A percentile compares a stretch with the other conserved stretches of the same genome.
phyloP scores from a whole-genome alignment of 2,888 invertebrate genomes.

The Lobophora halterata region DNA sequence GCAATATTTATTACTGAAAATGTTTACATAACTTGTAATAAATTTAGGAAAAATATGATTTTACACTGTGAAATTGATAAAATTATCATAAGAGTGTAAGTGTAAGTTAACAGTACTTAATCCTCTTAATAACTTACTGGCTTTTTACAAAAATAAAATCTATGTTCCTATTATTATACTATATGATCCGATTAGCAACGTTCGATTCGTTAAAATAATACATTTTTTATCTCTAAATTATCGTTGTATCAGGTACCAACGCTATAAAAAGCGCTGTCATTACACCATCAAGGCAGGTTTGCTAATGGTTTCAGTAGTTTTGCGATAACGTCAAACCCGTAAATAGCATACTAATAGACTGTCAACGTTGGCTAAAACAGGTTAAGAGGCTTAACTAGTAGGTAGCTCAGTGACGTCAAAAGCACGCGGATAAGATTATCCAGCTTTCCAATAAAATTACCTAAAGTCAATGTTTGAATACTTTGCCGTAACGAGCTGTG shows the following conservation, averaged over 20 bases:
- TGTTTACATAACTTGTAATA: background rate
- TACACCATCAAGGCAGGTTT: conserved; percentile 37
- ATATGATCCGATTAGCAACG: background rate
- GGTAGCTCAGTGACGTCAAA: conserved; percentile 59
- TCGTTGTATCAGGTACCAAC: conserved; percentile 27
- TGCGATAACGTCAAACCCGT: conserved; percentile 70
- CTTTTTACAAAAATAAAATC: too few species aligned
- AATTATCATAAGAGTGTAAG: too few species aligned
- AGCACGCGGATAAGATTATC: conserved; percentile 50
- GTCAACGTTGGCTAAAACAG: conserved; percentile 57
- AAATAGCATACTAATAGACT: conserved; percentile 61
- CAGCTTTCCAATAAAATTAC: conserved; percentile 58
- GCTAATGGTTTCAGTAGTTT: conserved; percentile 66
- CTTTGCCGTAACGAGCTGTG: background rate
- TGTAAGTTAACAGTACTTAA: too few species aligned
- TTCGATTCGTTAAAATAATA: background rate
- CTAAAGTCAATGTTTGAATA: conserved; percentile 29
- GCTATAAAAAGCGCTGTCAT: conserved; percentile 40
- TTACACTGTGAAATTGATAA: too few species aligned
- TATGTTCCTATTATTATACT: too few species aligned
- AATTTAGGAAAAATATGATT: too few species aligned
- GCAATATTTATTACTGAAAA: background rate
- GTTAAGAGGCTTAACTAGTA: too few species aligned
- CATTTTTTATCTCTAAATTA: conserved; percentile 26
- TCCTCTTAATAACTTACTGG: too few species aligned